Base-by-base conservation (phyloP, 2,113 vertebrate genomes). In the Semnopithecus entellus region DNA sequence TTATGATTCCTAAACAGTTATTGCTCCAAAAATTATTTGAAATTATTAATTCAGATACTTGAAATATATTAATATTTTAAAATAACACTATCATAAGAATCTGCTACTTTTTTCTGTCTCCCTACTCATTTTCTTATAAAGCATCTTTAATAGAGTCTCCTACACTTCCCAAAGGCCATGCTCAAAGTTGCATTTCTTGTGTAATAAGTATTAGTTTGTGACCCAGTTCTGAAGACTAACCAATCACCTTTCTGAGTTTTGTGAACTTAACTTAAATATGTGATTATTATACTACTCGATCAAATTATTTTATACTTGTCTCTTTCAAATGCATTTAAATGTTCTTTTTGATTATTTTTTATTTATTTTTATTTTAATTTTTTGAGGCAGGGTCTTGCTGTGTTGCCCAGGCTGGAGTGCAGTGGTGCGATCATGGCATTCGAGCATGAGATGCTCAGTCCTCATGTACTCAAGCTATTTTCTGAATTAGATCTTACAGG, bases 1-100 rank as follows among this genome's bases (percentile, higher is more conserved):
- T 97, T 96, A 32, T 45, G 86, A 94, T 52, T 80, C 32, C 35
- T 88, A 73, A 95, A 85, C 11, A 78, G 57, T 78, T 55, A 90
- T 27, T 70, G 13, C 76, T 68, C 88, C 68, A 75, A 72, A 64
- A 66, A 35, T 25, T 89, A 76, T 76, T 90, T 90, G 79, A 84
- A 96, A 48, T 78, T 84, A 66, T 82, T 14, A 27, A 90, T 52
- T 27, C 3, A 85, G 6, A 22, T 72, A 70, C 70, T 61, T 89
- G 78, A 85, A 83, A 92, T 75, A 76, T 40, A 70, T 40, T 93
- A 64, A 64, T 32, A 64, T 64, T 64, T 81, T 48, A 23, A 25
- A 75, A 48, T 66, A 18, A 20, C 48, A 14, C 18, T 76, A 23
- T 82, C 18, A 27, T 85, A 14, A 40, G 45, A 57, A 22, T 87